Base-by-base conservation (phyloP, 1,140 invertebrate genomes). In the Dendrolimus kikuchii region DNA sequence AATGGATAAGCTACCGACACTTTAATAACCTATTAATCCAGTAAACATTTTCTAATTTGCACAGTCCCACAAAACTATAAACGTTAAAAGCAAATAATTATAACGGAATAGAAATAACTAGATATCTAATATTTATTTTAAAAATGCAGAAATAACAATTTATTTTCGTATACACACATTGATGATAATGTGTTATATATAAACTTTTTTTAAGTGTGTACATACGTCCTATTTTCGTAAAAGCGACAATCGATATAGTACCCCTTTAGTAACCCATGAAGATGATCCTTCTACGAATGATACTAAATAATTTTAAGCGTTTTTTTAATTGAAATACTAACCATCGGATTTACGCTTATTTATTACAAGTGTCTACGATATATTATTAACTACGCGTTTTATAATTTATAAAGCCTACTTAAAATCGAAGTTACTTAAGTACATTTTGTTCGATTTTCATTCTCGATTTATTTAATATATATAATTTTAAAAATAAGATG, bases 391-490 rank as follows among this genome's bases (percentile, higher is more conserved):
- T 86, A 84, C 71, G 81, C 75, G 77, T 83, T 55, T 58, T 79
- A 84, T 81, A 83, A 81, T 82, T 86, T 86, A 81, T 83, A 81
- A 86, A 86, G 79, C 80, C 74, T 83, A 84, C 77, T 76, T 81
- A 83, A 23, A 70, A 77, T 68, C 77, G 67, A 83, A 66, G 64
- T 83, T 86, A 81, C 78, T 86, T 86, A 86, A 84, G 82, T 86
- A 86, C 82, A 81, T 82, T 82, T 81, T 82, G 79, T 82, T 86
- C 77, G 73, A 81, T 81, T 72, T 66, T 70, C 60, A 71, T 72
- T 75, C 64, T 70, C 68, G 67, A 74, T 71, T 71, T 66, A 56
- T 62, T 66, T 68, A 23, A 62, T 48, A 49, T 50, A 50, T 55
- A 49, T 55, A 55, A 71, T 66, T 60, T 68, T 49, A 44, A 65